These are phyloP conservation scores for Nematostella vectensis DNA, from an alignment of 92 coral and sea anemone genomes.

Conservation along the genomic window DNA sequence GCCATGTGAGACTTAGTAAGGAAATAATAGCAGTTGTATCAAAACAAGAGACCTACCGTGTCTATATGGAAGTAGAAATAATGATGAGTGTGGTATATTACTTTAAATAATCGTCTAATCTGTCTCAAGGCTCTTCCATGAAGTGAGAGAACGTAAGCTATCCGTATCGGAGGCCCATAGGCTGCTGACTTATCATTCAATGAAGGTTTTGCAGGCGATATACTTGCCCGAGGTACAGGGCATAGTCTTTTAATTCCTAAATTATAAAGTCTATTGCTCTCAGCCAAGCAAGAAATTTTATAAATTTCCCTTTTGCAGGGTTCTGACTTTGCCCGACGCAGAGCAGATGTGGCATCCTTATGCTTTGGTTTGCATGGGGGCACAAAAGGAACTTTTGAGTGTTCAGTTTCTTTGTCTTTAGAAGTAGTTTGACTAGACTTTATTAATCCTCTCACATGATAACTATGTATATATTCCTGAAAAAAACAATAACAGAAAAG, in stretches of 20 bases:
- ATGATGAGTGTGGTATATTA: conserved; percentile 78
- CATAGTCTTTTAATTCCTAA: conserved; percentile 60
- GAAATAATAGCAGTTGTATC: too few relatives aligned
- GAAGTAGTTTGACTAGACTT: neutral
- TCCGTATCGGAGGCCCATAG: conserved; percentile 79
- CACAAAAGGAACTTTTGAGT: conserved; percentile 34
- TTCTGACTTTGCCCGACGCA: conserved; percentile 68
- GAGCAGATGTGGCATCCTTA: conserved; percentile 85
- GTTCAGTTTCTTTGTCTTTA: conserved; percentile 11
- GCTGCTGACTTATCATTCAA: conserved; percentile 39
- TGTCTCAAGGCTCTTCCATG: conserved; percentile 95
- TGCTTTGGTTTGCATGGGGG: conserved; percentile 68
- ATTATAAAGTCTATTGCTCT: conserved; percentile 60
- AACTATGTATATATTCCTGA: conserved; percentile 17
- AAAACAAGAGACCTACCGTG: conserved; percentile 52
- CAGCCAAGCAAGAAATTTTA: conserved; percentile 79
- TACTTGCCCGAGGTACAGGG: conserved; percentile 55
- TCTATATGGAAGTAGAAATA: conserved; percentile 93
- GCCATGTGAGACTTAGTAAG: too few relatives aligned
- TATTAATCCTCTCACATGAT: conserved; percentile 7
- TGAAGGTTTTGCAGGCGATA: conserved; percentile 64
- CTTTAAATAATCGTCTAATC: conserved; percentile 86
- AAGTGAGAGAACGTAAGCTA: conserved; percentile 67
- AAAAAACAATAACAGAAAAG: neutral
- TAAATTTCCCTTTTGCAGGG: conserved; percentile 65